phyloP scores from a whole-genome alignment of 2,113 vertebrate species.

The Gasterosteus aculeatus region DNA sequence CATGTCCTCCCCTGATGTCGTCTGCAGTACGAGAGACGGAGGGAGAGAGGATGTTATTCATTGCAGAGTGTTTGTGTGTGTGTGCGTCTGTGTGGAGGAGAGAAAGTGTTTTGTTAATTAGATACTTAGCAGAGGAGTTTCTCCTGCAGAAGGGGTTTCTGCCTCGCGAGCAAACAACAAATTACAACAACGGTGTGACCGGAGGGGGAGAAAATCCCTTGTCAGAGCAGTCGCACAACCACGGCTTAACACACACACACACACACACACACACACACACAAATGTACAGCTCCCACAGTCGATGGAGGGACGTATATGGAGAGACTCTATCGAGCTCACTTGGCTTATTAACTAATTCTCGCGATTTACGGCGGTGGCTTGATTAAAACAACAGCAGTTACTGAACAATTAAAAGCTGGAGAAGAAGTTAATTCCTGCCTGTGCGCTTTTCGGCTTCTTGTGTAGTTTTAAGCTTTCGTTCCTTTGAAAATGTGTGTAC shows the following conservation, averaged over 20 bases:
- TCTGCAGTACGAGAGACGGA: constrained; percentile 76
- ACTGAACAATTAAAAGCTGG: constrained; percentile 27
- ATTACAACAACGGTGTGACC: constrained; percentile 53
- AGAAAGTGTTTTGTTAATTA: constrained; percentile 58
- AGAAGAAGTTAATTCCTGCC: background rate
- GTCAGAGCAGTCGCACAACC: constrained; percentile 46
- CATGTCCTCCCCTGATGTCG: constrained; percentile 97
- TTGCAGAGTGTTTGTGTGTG: background rate
- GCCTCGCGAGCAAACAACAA: constrained; percentile 60
- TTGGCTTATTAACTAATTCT: constrained; percentile 62
- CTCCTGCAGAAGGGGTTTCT: constrained; percentile 37
- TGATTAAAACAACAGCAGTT: constrained; percentile 46
- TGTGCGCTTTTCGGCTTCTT: background rate
- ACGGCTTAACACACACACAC: constrained; percentile 5
- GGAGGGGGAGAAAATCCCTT: constrained; percentile 43
- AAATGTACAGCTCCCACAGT: constrained; percentile 17
- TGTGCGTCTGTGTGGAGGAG: constrained; percentile 15
- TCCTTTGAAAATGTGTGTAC: background rate
- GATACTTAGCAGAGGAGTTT: constrained; percentile 56
- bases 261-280: background rate
- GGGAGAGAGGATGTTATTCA: background rate
- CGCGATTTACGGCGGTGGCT: constrained; percentile 43
- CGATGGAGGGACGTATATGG: constrained; percentile 50
- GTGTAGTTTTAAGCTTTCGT: background rate
- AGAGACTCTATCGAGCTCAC: constrained; percentile 44